phyloP scores from a whole-genome alignment of 2,888 invertebrate species.

The Cephus spinipes region DNA sequence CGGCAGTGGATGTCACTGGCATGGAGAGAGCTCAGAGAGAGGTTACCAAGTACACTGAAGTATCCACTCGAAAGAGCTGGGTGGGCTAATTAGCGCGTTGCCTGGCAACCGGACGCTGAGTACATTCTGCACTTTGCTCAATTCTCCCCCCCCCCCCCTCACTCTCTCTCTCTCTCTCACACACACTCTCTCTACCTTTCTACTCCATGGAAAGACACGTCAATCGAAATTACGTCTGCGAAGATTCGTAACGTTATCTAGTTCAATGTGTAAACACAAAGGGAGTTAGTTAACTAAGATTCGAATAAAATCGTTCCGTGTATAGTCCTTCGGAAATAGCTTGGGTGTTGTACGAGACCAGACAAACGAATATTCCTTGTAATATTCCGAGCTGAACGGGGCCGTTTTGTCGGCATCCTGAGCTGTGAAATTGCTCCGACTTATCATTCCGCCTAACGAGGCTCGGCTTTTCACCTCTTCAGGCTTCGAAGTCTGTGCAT shows the following conservation, averaged over 20 bases:
- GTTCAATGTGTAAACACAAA: slow-evolving; percentile 27
- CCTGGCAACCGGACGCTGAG: slow-evolving; percentile 61
- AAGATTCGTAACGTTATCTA: background rate
- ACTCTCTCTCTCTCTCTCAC: slow-evolving; percentile 10
- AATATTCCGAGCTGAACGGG: slow-evolving; percentile 7
- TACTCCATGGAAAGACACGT: slow-evolving; percentile 21
- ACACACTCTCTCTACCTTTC: background rate
- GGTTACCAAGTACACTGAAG: slow-evolving; percentile 63
- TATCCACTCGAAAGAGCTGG: slow-evolving; percentile 66
- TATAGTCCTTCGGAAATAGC: too few relatives aligned
- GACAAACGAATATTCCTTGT: too few relatives aligned
- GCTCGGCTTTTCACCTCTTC: slow-evolving; percentile 53
- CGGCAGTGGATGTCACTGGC: background rate
- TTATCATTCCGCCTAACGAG: slow-evolving; percentile 65
- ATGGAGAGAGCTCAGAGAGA: slow-evolving; percentile 46
- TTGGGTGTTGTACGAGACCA: too few relatives aligned
- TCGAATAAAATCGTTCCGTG: too few relatives aligned
- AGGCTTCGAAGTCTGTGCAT: slow-evolving; percentile 53
- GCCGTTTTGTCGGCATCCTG: slow-evolving; percentile 48
- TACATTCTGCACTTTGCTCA: slow-evolving; percentile 57
- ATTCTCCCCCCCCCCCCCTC: slow-evolving; percentile 34
- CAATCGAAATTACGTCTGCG: slow-evolving; percentile 26
- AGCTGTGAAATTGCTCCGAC: slow-evolving; percentile 62
- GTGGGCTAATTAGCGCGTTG: slow-evolving; percentile 67
- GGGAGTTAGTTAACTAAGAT: slow-evolving; percentile 13